Evolutionary conservation across 2,797 vertebrate genomes (phyloP).

Genomic region (Aviceda leuphotes): DNA sequence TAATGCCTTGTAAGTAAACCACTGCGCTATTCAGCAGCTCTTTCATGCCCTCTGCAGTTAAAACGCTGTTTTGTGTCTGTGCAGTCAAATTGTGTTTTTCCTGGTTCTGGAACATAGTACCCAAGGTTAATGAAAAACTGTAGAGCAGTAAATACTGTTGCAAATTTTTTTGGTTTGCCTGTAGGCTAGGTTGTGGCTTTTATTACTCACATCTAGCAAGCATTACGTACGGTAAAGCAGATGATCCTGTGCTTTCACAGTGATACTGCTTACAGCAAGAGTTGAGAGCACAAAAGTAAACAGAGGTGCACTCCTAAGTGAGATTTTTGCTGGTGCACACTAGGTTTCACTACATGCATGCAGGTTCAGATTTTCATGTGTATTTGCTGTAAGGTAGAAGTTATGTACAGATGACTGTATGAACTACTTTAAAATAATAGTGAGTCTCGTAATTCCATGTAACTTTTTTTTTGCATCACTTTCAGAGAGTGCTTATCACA

Average conservation of each 20-base stretch:
- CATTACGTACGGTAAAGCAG: not conserved
- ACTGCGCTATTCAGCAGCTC: slow-evolving; percentile 24
- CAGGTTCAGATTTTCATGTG: not conserved
- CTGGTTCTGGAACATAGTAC: not conserved
- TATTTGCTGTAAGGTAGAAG: not conserved
- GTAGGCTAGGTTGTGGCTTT: not conserved
- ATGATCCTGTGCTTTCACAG: not conserved
- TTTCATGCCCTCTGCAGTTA: slow-evolving; percentile 66
- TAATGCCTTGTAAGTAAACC: not conserved
- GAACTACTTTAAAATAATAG: not conserved
- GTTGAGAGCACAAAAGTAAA: not conserved
- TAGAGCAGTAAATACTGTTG: not conserved
- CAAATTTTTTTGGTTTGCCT: not conserved
- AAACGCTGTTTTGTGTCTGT: not conserved
- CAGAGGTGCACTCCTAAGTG: not conserved
- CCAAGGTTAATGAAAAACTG: not conserved
- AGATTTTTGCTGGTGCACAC: not conserved
- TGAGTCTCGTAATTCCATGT: not conserved
- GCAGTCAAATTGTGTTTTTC: not conserved
- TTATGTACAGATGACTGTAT: not conserved
- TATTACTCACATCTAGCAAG: not conserved
- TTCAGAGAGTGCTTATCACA: not conserved
- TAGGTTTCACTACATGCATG: not conserved
- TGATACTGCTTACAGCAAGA: fast-evolving
- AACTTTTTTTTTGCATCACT: not conserved